phyloP scores from a whole-genome alignment of 2,888 invertebrate species.

The Parelbella ahira region DNA sequence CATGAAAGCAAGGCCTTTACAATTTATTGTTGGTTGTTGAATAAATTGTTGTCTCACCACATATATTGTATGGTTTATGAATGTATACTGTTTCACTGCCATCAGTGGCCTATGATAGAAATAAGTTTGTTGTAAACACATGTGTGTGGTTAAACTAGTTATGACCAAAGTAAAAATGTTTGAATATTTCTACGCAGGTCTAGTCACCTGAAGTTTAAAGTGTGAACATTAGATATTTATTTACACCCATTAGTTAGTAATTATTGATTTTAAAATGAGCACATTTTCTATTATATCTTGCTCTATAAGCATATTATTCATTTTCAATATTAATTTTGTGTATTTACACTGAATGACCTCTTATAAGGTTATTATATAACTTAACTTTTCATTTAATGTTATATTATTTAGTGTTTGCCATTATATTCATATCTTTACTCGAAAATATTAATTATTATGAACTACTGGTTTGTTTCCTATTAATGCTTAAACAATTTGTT shows the following conservation, averaged over 20 bases:
- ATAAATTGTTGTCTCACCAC: background rate
- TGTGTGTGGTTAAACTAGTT: constrained; percentile 53
- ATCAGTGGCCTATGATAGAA: constrained; percentile 58
- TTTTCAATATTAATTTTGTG: too few relatives aligned
- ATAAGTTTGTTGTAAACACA: constrained; percentile 9
- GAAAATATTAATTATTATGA: too few relatives aligned
- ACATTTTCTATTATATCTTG: constrained; percentile 8
- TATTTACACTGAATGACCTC: too few relatives aligned
- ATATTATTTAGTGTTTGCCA: too few relatives aligned
- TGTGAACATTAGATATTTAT: constrained; percentile 54
- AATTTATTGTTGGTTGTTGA: constrained; percentile 26
- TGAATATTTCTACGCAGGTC: constrained; percentile 61
- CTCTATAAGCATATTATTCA: too few relatives aligned
- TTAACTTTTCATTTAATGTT: too few relatives aligned
- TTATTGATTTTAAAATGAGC: constrained; percentile 3
- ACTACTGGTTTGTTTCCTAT: constrained; percentile 15
- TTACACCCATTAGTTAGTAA: constrained; percentile 38
- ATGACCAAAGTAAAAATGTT: constrained; percentile 66
- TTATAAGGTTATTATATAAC: too few relatives aligned
- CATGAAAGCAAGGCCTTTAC: constrained; percentile 9
- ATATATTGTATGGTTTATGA: background rate
- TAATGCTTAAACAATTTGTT: constrained; percentile 22
- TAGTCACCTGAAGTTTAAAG: constrained; percentile 56
- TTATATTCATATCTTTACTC: too few relatives aligned
- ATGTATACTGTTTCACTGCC: constrained; percentile 55